Conservation (phyloP, 2,113 vertebrate species). For the Stercorarius parasiticus region DNA sequence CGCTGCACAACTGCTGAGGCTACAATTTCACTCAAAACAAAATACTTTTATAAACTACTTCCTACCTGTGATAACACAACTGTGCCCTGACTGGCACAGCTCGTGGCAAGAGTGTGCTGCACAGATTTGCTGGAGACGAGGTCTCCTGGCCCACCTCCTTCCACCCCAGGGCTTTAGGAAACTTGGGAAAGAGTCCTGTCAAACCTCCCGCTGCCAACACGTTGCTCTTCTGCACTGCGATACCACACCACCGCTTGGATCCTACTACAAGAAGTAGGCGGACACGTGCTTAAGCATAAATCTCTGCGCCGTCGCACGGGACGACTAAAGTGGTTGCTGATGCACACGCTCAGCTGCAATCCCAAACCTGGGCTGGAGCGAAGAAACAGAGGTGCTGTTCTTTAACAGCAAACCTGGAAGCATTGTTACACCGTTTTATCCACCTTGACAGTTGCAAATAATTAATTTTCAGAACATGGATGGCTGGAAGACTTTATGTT, state of each 20-base stretch:
- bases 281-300: background rate
- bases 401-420: background rate
- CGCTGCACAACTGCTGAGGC: background rate
- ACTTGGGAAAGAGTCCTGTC: background rate
- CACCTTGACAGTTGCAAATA: background rate
- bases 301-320: background rate
- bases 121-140: background rate
- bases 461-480: background rate
- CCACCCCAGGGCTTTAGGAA: background rate
- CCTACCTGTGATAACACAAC: background rate
- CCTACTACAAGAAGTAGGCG: accelerated
- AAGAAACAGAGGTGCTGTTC: background rate
- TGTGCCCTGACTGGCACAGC: background rate
- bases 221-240: background rate
- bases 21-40: background rate
- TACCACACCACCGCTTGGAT: background rate
- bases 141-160: background rate
- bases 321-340: background rate
- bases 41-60: background rate
- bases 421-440: background rate
- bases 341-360: background rate
- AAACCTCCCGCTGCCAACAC: background rate
- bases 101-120: accelerated
- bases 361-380: background rate
- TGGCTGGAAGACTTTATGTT: background rate